Percentiles rank a stretch among this genome's conserved stretches.
Evolutionary conservation across 2,113 vertebrate genomes (phyloP).

Genomic region (Oreocharis arfaki): DNA sequence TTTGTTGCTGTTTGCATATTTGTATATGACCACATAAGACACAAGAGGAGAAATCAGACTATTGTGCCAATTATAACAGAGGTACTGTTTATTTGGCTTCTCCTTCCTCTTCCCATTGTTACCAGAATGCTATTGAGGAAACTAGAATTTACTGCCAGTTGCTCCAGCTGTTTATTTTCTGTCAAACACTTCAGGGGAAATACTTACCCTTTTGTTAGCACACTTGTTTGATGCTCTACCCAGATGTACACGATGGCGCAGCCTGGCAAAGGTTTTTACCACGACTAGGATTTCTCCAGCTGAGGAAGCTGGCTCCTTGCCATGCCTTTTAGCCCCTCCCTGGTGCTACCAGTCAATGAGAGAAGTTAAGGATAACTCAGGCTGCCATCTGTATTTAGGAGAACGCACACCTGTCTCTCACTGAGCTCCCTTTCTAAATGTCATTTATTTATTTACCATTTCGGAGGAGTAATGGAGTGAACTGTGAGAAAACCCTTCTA

Average conservation of each 20-base stretch:
- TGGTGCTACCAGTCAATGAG: neutral
- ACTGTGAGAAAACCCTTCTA: neutral
- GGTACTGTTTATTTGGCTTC: neutral
- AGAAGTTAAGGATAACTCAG: neutral
- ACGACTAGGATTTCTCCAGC: neutral
- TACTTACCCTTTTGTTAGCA: neutral
- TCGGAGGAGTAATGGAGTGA: neutral
- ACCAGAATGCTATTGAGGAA: conserved; percentile 12
- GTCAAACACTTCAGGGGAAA: neutral
- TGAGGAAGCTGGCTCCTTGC: neutral
- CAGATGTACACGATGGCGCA: neutral
- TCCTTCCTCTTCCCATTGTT: conserved; percentile 38
- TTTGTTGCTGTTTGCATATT: neutral
- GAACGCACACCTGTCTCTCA: neutral
- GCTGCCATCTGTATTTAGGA: neutral
- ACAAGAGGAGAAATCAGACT: neutral
- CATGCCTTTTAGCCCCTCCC: neutral
- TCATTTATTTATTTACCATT: neutral
- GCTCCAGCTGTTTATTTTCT: conserved; percentile 19
- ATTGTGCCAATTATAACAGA: neutral
- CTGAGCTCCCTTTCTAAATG: neutral
- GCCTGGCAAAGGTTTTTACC: neutral
- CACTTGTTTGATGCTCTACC: neutral
- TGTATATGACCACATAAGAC: neutral
- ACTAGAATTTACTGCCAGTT: neutral